Base-by-base conservation (phyloP, 2,113 vertebrate species). In the Hippocampus comes region DNA sequence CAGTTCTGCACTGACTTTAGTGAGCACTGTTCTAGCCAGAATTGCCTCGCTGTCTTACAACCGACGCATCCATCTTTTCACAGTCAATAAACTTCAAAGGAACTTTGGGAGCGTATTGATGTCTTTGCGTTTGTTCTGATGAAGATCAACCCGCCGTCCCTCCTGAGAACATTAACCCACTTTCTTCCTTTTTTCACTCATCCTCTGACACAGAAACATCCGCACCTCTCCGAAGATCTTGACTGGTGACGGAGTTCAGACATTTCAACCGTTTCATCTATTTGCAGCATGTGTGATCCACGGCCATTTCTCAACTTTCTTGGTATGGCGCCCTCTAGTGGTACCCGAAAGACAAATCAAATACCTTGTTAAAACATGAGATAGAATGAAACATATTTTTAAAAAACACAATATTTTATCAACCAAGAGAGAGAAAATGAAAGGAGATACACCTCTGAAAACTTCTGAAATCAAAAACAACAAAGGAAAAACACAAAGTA, bases 281-380 rank as follows among this genome's bases (percentile, higher is more conserved):
- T 83, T 83, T 81, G 56, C 63, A 72, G 60, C 67, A 21, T 20
- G 73, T 66, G 11, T 81, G 74, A 84, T 87, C 74, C 74, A 67
- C 74, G 72, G 64, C 71, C 5, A 4, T 51, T 51, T 51, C 18
- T 51, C 18, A 17, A 48, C 17, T 9, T 12, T 51, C 25, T 18
- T 51, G 17, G 1, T 51, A 21, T 2, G 5, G 6, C 49, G 18
- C 49, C 49, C 49, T 51, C 18, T 51, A 7, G 49, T 51, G 18
- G 18, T 51, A 51, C 15, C 5, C 49, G 1, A 51, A 51, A 51
- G 48, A 51, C 48, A 17, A 51, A 51, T 18, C 5, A 6, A 15
- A 49, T 51, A 30, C 30, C 30, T 30, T 4, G 30, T 30, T 30
- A 30, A 30, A 30, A 30, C 27, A 51, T 0, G 18, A 51, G 7